Percentiles rank a stretch among this genome's conserved stretches.
Conservation (phyloP, 2,113 vertebrate genomes). For the Erinaceus europaeus region DNA sequence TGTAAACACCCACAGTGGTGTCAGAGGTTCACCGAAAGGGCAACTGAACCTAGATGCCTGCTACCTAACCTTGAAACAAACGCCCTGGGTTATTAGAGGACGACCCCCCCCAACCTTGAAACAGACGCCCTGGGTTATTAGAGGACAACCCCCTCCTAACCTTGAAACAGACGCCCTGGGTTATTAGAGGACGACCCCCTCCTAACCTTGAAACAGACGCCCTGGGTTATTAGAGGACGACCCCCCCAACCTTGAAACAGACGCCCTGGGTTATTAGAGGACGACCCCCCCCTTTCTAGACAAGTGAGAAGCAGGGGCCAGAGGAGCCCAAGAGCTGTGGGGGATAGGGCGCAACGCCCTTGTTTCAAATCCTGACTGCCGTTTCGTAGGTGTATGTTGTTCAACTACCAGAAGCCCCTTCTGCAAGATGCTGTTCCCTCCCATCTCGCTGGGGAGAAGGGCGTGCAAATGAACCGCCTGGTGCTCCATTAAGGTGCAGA, state of each 20-base stretch:
- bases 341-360: not conserved
- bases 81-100: too few species aligned
- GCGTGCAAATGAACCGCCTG: not conserved
- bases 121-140: too few species aligned
- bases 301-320: not conserved
- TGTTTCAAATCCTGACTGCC: not conserved
- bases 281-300: too few species aligned
- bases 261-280: too few species aligned
- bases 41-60: not conserved
- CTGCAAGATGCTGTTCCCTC: not conserved
- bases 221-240: too few species aligned
- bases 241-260: too few species aligned
- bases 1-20: not conserved
- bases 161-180: too few species aligned
- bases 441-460: fast-evolving
- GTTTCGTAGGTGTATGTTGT: not conserved
- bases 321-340: not conserved
- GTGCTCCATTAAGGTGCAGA: not conserved
- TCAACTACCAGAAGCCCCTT: not conserved
- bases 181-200: too few species aligned
- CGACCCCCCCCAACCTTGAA: too few species aligned
- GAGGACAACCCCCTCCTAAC: too few species aligned
- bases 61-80: too few species aligned
- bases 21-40: not conserved
- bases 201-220: too few species aligned